A percentile compares a stretch with the other conserved stretches of the same genome.
These are phyloP conservation scores for Salmo trutta DNA, from an alignment of 2,797 vertebrate species.

Conservation along the genomic window DNA sequence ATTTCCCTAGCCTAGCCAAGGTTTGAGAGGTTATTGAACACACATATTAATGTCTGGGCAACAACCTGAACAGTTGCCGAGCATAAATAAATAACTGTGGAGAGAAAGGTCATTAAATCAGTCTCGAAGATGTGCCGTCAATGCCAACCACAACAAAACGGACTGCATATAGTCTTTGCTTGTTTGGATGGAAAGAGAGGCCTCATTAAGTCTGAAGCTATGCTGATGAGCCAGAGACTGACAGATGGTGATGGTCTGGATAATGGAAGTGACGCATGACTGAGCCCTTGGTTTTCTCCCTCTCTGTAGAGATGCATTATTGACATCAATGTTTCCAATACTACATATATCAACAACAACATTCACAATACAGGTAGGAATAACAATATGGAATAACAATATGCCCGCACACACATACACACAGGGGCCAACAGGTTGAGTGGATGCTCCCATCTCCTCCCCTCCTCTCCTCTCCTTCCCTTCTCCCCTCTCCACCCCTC, in stretches of 20 bases:
- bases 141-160: slow-evolving; percentile 1
- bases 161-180: neutral
- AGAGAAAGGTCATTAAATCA: slow-evolving; percentile 13
- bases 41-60: slow-evolving; percentile 5
- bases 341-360: neutral
- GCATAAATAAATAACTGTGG: slow-evolving; percentile 18
- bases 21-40: slow-evolving; percentile 28
- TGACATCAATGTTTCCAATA: neutral
- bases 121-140: neutral
- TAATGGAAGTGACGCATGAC: neutral
- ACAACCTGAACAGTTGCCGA: neutral
- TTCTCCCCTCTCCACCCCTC: slow-evolving; percentile 25
- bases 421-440: slow-evolving; percentile 41
- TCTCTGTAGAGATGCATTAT: no score
- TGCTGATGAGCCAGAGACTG: neutral
- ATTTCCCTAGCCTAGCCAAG: neutral
- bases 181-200: neutral
- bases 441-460: slow-evolving; percentile 1
- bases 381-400: neutral
- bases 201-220: neutral
- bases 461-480: neutral
- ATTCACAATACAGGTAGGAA: neutral
- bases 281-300: neutral
- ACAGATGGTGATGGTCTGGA: neutral
- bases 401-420: slow-evolving; percentile 3